Conservation (phyloP, 1,140 invertebrate species). For the Drosophila burlai region DNA sequence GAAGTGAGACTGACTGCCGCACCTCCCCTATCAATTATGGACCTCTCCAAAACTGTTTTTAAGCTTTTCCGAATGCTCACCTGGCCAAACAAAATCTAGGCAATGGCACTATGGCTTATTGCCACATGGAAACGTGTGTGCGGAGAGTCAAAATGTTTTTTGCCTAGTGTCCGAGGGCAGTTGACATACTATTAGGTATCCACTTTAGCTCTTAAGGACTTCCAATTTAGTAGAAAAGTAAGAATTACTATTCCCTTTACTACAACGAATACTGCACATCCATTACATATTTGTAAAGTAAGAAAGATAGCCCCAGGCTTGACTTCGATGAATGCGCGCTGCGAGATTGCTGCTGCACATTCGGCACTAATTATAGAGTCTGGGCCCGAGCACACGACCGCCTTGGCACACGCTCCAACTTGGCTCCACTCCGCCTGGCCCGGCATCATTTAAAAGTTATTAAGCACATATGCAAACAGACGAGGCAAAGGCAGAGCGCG, state of each 20-base stretch:
- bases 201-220: not conserved
- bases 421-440: slow-evolving; percentile 1
- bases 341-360: slow-evolving; percentile 11
- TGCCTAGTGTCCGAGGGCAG: not conserved
- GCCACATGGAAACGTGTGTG: slow-evolving; percentile 11
- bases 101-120: not conserved
- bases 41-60: slow-evolving; percentile 15
- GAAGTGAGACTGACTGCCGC: slow-evolving; percentile 12
- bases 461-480: slow-evolving; percentile 73
- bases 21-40: slow-evolving; percentile 30
- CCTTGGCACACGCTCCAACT: slow-evolving; percentile 5
- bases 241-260: not conserved
- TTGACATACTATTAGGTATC: not conserved
- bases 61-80: slow-evolving; percentile 18
- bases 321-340: slow-evolving; percentile 9
- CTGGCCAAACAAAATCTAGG: slow-evolving; percentile 21
- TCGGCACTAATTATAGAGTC: slow-evolving; percentile 36
- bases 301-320: slow-evolving; percentile 1
- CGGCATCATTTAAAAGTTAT: slow-evolving; percentile 64
- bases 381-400: slow-evolving; percentile 9
- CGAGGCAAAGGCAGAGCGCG: slow-evolving; percentile 24
- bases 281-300: slow-evolving; percentile 8
- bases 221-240: not conserved
- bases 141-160: not conserved
- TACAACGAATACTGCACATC: not conserved